Base-by-base conservation (phyloP, 2,888 invertebrate genomes). In the Netelia inedita region DNA sequence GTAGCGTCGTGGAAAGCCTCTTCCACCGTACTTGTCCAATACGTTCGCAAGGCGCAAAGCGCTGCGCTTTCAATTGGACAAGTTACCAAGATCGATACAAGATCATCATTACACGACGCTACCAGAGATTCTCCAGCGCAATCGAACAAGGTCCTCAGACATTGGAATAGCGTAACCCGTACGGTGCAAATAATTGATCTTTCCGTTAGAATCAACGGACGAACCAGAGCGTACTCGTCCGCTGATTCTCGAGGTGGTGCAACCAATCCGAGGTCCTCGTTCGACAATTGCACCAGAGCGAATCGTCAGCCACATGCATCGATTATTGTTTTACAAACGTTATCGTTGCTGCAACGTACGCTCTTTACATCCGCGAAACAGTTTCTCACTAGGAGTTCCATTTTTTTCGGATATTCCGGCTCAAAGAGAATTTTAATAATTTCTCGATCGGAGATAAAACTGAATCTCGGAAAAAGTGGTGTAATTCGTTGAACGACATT, bases 361-460 rank as follows among this genome's bases (percentile, higher is more conserved):
- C 94, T 94, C 61, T 94, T 94, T 76, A 97, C 96, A 8, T 96
- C 96, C 89, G 96, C 95, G 90, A 97, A 97, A 91, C 96, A 96
- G 92, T 96, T 96, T 89, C 95, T 95, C 63, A 96, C 91, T 91
- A 96, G 95, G 0, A 96, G 95, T 87, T 96, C 95, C 5, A 96
- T 95, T 69, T 95, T 94, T 11, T 94, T 87, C 0, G 95, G 95
- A 91, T 96, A 95, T 90, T 95, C 95, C 1, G 96, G 95, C 92
- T 96, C 96, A 0, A 97, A 96, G 28, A 97, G 93, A 86, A 97
- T 96, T 89, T 96, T 96, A 72, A 97, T 93, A 93, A 97, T 95
- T 92, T 97, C 97, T 87, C 96, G 95, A 91, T 97, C 96, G 0
- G 97, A 96, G 76, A 97, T 92, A 89, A 97, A 97, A 94, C 97